Conservation (phyloP, 2,888 invertebrate genomes). For the Tortrix viridana region DNA sequence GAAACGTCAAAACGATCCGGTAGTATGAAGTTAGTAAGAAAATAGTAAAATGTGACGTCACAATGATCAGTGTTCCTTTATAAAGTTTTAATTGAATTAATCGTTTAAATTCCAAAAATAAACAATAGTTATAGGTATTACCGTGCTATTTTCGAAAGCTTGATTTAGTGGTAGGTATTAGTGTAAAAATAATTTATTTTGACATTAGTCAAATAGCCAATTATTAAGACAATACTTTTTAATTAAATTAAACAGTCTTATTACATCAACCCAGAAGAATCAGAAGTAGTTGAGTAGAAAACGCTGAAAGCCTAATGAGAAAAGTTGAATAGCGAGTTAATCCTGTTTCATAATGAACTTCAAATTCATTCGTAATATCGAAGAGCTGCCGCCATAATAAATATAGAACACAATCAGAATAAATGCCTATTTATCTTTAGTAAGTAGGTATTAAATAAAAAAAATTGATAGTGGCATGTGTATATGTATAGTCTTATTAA, state of each 20-base stretch:
- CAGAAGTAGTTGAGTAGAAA: conserved; percentile 38
- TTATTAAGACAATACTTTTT: conserved; percentile 40
- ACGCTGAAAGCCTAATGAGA: conserved; percentile 48
- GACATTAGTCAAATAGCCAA: no score
- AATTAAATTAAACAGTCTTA: conserved; percentile 36
- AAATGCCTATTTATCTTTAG: conserved; percentile 9
- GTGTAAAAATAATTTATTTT: no score
- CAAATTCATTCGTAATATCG: neutral
- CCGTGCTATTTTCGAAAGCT: no score
- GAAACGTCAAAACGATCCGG: no score
- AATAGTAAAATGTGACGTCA: no score
- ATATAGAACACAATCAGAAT: neutral
- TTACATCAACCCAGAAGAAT: conserved; percentile 38
- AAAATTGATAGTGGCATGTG: neutral
- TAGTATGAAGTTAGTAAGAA: no score
- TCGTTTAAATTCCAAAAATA: no score
- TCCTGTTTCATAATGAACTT: conserved; percentile 15
- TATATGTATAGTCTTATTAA: conserved; percentile 1
- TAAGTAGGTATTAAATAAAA: no score
- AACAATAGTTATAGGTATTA: no score
- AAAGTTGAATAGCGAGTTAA: conserved; percentile 42
- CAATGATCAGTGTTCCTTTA: no score
- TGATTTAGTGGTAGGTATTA: no score
- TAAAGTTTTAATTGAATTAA: no score
- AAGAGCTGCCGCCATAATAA: neutral